Evolutionary conservation across 2,888 invertebrate species (phyloP), one percentile per base, ranked within the genome.

Genomic region (Mythimna vitellina): DNA sequence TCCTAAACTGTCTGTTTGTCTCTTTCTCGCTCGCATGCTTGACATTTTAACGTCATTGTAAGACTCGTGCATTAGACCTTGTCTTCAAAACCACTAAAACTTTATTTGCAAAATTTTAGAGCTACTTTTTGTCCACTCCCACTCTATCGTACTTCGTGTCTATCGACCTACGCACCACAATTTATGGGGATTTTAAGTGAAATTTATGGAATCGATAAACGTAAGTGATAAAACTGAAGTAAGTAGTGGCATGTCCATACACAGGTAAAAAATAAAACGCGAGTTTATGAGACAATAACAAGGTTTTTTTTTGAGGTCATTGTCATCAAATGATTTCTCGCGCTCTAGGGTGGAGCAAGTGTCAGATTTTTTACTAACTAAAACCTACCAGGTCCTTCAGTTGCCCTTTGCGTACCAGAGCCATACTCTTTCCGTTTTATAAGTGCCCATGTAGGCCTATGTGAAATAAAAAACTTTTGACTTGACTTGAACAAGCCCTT

Each of bases 191-290:
- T 80, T 82, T 84, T 73, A 84, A 69, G 66, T 62, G 29, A 57
- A 73, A 80, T 84, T 78, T 84, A 84, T 84, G 10, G 69, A 70
- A 76, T 69, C 65, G 82, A 81, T 81, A 80, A 75, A 74, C 65
- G 53, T 74, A 51, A 49, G 42, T 57, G 68, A 72, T 72, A 74
- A 70, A 61, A 10, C 25, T 68, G 54, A 75, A 57, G 62, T 42
- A 56, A 57, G 62, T 42, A 56, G 14, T 76, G 25, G 10, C 22
- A 66, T 49, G 42, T 58, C 0, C n/a, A 63, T 38, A 25, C 25
- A 38, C 35, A 25, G 6, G 4, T 46, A 22, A 60, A 22, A 46
- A 17, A 46, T 17, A 42, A 12, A 66, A 32, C 14, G 65, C 25
- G 38, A 54, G 22, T 32, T 57, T 32, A 22, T 10, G n/a, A 25